These are phyloP conservation scores for Myotis vivesi DNA, from an alignment of 2,797 vertebrate genomes.

Conservation along the genomic window DNA sequence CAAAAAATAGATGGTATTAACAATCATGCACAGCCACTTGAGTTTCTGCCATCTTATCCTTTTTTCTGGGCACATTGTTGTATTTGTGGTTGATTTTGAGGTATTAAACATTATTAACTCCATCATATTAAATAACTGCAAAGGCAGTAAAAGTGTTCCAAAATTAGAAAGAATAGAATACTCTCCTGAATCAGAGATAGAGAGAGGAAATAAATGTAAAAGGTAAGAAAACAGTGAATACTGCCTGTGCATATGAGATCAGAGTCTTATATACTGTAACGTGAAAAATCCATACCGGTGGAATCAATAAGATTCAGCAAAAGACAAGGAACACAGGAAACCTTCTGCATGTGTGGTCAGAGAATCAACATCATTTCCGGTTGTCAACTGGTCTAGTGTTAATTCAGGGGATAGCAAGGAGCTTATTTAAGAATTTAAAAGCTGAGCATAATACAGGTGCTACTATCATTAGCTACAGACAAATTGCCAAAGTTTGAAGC, in stretches of 20 bases:
- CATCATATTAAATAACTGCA: not conserved
- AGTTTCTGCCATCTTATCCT: slow-evolving; percentile 41
- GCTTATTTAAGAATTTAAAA: not conserved
- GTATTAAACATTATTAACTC: not conserved
- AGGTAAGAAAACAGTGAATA: not conserved
- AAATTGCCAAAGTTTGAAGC: not conserved
- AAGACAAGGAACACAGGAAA: not conserved
- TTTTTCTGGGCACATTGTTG: not conserved
- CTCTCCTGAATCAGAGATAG: not conserved
- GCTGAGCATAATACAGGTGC: not conserved
- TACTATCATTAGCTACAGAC: not conserved
- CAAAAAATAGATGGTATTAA: not conserved
- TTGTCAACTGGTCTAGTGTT: not conserved
- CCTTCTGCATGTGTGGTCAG: not conserved
- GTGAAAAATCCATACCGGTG: not conserved
- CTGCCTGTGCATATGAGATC: not conserved
- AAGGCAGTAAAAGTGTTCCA: not conserved
- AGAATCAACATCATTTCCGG: not conserved
- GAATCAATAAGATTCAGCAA: not conserved
- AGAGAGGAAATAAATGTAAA: not conserved
- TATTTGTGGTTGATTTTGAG: not conserved
- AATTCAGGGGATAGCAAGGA: not conserved
- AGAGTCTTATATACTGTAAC: not conserved
- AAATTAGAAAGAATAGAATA: not conserved
- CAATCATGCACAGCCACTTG: not conserved